phyloP scores from a whole-genome alignment of 2,113 vertebrate species.

The Smithornis capensis region DNA sequence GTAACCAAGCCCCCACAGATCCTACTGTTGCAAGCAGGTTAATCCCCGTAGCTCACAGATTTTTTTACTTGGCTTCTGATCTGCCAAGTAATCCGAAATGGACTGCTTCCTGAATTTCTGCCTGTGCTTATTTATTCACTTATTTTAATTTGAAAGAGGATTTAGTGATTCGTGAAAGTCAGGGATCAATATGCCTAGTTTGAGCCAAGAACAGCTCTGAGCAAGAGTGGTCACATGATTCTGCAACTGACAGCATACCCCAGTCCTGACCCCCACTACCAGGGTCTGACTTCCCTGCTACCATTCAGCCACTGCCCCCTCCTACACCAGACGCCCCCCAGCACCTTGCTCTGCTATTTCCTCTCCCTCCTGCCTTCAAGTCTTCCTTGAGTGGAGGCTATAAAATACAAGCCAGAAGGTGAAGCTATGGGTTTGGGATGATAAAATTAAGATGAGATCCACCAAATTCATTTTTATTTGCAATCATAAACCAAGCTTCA shows the following conservation, averaged over 20 bases:
- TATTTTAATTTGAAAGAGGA: conserved; percentile 43
- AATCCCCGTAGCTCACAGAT: not conserved
- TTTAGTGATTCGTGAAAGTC: not conserved
- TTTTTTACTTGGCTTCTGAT: not conserved
- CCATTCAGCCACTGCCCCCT: not conserved
- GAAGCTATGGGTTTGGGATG: conserved; percentile 9
- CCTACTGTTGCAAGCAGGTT: not conserved
- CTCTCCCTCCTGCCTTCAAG: not conserved
- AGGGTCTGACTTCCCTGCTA: not conserved
- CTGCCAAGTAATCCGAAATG: not conserved
- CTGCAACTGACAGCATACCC: not conserved
- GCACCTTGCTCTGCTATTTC: not conserved
- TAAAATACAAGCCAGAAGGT: conserved; percentile 24
- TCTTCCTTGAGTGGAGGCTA: not conserved
- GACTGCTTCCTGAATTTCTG: not conserved
- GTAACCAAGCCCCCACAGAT: not conserved
- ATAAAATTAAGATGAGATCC: conserved; percentile 45
- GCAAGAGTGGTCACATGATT: rapidly evolving
- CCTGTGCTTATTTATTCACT: conserved; percentile 23
- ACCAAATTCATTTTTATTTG: conserved; percentile 62
- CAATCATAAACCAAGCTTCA: conserved; percentile 58
- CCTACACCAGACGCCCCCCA: not conserved
- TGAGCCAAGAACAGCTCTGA: conserved; percentile 21
- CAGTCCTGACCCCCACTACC: not conserved
- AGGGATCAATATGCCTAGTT: not conserved